A percentile compares a stretch with the other conserved stretches of the same genome.
phyloP scores from a whole-genome alignment of 2,113 vertebrate genomes.

The Marmota flaviventris region DNA sequence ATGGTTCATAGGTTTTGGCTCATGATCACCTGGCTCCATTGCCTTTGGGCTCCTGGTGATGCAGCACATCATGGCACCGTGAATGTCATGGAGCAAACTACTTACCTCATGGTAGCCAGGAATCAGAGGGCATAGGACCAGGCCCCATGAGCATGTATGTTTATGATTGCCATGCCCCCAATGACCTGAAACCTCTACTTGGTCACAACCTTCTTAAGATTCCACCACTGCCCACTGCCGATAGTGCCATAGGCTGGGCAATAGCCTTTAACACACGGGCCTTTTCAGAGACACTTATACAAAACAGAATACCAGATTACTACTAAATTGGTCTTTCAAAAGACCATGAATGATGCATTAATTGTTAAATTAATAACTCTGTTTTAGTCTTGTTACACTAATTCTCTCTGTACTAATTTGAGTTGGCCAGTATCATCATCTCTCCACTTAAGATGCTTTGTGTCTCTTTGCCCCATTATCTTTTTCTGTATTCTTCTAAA shows the following conservation, averaged over 20 bases:
- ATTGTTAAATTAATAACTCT: neutral
- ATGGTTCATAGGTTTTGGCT: neutral
- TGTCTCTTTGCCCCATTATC: neutral
- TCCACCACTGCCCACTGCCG: no score
- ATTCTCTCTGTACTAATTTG: neutral
- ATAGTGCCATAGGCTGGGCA: neutral
- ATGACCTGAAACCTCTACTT: no score
- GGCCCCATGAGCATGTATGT: accelerated
- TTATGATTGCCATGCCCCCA: neutral
- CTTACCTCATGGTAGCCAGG: neutral
- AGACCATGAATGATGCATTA: neutral
- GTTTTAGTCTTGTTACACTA: neutral
- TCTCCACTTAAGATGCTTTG: neutral
- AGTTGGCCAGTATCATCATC: no score
- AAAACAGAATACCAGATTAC: neutral
- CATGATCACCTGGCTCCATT: neutral
- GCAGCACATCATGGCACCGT: no score
- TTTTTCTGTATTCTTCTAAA: neutral
- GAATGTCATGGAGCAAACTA: accelerated
- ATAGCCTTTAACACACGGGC: no score
- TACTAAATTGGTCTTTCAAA: neutral
- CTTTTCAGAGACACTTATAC: neutral
- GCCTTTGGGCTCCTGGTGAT: neutral
- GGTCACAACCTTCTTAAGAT: neutral
- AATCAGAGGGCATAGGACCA: neutral